phyloP scores from a whole-genome alignment of 2,797 vertebrate species.

The Neosalanx taihuensis region DNA sequence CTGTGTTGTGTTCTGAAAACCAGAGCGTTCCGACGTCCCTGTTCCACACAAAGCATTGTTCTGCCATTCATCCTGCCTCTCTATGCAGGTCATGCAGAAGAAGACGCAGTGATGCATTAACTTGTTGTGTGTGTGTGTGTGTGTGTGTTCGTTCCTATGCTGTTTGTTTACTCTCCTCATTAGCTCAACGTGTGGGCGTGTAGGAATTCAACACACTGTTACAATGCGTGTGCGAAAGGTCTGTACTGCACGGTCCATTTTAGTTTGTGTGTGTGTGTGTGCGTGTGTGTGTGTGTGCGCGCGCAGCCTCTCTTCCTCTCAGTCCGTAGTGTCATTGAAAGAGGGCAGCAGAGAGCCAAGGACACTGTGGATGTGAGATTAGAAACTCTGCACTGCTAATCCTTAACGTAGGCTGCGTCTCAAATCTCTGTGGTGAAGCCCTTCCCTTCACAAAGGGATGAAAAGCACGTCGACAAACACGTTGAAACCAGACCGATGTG shows the following conservation, averaged over 20 bases:
- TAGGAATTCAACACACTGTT: neutral
- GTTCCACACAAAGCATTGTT: neutral
- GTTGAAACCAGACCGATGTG: neutral
- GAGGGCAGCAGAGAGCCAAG: neutral
- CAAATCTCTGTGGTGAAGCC: neutral
- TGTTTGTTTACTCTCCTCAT: neutral
- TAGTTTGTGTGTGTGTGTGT: neutral
- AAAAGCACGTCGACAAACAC: neutral
- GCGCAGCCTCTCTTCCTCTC: neutral
- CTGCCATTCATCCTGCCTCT: neutral
- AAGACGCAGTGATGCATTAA: neutral
- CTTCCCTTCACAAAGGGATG: neutral
- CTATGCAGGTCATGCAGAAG: neutral
- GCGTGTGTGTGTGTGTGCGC: neutral
- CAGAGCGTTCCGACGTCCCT: conserved; percentile 35
- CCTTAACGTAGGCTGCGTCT: neutral
- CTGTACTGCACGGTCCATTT: neutral
- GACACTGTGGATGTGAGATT: neutral
- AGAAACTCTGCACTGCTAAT: neutral
- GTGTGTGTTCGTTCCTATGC: neutral
- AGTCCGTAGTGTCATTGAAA: neutral
- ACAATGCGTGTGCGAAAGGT: too few relatives aligned
- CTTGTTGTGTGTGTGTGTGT: conserved; percentile 8
- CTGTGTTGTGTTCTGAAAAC: conserved; percentile 33
- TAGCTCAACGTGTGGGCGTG: neutral